These are phyloP conservation scores for Drosophila auraria DNA, from an alignment of 1,140 invertebrate genomes.

Conservation along the genomic window DNA sequence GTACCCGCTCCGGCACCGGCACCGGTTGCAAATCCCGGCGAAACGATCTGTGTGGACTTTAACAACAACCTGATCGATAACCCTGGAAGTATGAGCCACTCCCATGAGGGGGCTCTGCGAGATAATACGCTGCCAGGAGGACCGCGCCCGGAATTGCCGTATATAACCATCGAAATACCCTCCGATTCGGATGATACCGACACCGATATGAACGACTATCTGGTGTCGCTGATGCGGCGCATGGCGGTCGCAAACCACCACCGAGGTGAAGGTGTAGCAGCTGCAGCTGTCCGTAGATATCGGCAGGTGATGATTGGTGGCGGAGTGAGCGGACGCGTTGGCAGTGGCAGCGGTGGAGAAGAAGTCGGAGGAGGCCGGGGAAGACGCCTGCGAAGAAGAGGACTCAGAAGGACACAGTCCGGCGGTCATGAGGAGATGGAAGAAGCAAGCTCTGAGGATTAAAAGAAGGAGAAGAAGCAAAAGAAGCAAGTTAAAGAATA, in stretches of 20 bases:
- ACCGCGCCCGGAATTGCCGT: background rate
- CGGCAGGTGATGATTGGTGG: background rate
- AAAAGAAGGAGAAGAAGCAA: background rate
- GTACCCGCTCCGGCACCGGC: no score
- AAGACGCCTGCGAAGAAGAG: background rate
- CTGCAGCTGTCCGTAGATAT: background rate
- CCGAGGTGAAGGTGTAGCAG: background rate
- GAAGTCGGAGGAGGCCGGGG: no score
- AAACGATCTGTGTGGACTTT: background rate
- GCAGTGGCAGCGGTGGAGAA: no score
- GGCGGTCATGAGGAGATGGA: background rate
- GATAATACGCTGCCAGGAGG: no score
- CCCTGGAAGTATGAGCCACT: background rate
- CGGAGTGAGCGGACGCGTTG: no score
- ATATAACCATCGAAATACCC: background rate
- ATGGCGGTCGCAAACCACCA: background rate
- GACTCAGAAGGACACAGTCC: background rate
- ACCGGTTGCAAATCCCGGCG: background rate
- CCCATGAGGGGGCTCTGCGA: background rate
- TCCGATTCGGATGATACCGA: background rate
- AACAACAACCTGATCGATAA: background rate
- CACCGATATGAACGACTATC: background rate
- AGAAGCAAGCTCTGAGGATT: no score
- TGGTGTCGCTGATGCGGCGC: background rate
- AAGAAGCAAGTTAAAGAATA: no score